These are phyloP conservation scores for Hemibagrus guttatus DNA, from an alignment of 2,797 vertebrate genomes.

Conservation along the genomic window DNA sequence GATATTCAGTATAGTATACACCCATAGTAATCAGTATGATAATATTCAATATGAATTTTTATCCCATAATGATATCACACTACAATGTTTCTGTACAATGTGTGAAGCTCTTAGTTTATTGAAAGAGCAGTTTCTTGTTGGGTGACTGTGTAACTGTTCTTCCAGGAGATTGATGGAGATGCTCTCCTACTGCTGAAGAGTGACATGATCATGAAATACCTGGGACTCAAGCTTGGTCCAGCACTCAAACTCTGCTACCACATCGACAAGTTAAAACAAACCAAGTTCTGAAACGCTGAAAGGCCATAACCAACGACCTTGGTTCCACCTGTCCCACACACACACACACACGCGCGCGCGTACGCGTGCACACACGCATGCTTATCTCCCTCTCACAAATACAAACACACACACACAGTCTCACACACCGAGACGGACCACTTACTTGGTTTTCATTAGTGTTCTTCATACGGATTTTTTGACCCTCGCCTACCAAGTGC, in stretches of 20 bases:
- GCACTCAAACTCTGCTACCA: conserved; percentile 95
- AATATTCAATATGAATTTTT: not conserved
- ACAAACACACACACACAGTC: conserved; percentile 3
- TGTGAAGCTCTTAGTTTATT: not conserved
- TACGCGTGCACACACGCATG: conserved; percentile 14
- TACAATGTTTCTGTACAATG: not conserved
- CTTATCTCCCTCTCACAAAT: not conserved
- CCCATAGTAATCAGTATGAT: not conserved
- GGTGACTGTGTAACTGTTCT: conserved; percentile 38
- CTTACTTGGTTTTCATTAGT: conserved; percentile 18
- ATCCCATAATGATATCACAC: not conserved
- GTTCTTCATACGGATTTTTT: conserved; percentile 9
- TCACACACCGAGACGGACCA: conserved; percentile 29
- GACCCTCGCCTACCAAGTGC: conserved; percentile 7
- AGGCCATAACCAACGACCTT: not conserved
- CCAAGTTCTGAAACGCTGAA: conserved; percentile 78
- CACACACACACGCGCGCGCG: not conserved
- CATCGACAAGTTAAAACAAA: conserved; percentile 93
- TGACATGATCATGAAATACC: conserved; percentile 98
- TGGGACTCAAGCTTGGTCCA: conserved; percentile 94
- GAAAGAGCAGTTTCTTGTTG: not conserved
- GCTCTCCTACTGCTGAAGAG: conserved; percentile 92
- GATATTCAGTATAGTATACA: not conserved
- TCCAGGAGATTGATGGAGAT: conserved; percentile 93
- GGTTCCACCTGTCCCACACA: not conserved